Conservation (phyloP, 2,797 vertebrate species). For the Arnoldichthys spilopterus region DNA sequence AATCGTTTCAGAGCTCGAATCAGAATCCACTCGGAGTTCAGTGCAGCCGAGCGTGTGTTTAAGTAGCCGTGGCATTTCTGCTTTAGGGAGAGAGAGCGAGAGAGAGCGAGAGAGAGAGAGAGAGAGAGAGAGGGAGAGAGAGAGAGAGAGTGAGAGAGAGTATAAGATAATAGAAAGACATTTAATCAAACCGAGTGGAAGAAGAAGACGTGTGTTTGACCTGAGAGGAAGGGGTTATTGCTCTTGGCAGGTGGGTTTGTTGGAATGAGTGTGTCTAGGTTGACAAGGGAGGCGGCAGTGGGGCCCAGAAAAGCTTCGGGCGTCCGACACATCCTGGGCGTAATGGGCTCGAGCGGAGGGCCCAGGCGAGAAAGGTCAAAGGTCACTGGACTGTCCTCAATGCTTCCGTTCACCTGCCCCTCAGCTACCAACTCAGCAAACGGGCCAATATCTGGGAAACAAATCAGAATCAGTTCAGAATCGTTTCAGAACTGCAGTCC, state of each 20-base stretch:
- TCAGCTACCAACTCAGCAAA: constrained; percentile 75
- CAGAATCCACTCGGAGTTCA: too few species aligned
- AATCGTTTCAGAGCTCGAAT: too few species aligned
- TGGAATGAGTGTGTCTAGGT: constrained; percentile 88
- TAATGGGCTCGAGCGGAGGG: constrained; percentile 72
- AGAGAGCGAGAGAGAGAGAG: constrained; percentile 8
- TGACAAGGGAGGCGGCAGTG: constrained; percentile 90
- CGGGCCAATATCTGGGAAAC: constrained; percentile 72
- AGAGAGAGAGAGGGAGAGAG: neutral
- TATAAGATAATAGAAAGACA: neutral
- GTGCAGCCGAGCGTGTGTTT: too few species aligned
- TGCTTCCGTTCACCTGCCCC: constrained; percentile 79
- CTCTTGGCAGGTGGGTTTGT: constrained; percentile 76
- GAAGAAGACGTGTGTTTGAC: constrained; percentile 51
- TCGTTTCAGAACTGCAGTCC: neutral
- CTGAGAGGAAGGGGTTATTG: constrained; percentile 92
- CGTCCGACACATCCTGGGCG: constrained; percentile 80
- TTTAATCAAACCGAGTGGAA: neutral
- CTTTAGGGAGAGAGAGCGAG: neutral
- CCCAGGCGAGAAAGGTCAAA: constrained; percentile 81
- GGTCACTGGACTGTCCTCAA: constrained; percentile 78
- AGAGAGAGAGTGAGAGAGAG: neutral
- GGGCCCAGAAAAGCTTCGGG: constrained; percentile 92
- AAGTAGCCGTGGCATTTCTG: too few species aligned
- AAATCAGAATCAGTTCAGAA: neutral